phyloP scores from a whole-genome alignment of 2,113 vertebrate genomes.

The Accipiter cooperii region DNA sequence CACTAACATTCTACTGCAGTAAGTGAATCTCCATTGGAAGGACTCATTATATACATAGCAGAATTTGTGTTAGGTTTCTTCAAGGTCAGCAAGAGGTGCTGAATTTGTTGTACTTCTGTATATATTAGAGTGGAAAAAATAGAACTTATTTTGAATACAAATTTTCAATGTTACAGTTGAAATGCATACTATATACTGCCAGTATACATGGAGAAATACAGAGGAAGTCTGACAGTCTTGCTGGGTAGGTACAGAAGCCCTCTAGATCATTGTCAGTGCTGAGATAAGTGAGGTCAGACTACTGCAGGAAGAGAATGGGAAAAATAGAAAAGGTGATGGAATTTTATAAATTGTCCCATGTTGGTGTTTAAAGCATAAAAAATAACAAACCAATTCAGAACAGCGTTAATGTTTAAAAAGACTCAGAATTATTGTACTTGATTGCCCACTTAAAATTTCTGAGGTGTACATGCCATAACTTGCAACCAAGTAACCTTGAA shows the following conservation, averaged over 20 bases:
- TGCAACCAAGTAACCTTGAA: slow-evolving; percentile 18
- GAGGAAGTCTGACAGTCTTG: not conserved
- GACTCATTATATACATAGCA: not conserved
- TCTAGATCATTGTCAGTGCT: not conserved
- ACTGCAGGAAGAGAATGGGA: not conserved
- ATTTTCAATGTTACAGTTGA: not conserved
- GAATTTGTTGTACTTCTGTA: not conserved
- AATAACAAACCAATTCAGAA: not conserved
- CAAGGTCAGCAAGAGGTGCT: not conserved
- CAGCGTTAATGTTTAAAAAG: not conserved
- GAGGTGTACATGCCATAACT: not conserved
- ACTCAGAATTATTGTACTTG: not conserved
- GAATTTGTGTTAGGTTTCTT: not conserved
- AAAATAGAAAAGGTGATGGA: not conserved
- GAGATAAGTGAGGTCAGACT: not conserved
- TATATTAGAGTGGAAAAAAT: not conserved
- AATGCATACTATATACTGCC: not conserved
- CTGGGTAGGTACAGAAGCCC: not conserved
- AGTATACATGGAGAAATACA: not conserved
- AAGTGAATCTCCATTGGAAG: not conserved
- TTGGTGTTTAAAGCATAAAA: not conserved
- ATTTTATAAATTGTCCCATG: not conserved
- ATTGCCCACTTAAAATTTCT: not conserved
- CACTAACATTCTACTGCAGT: not conserved
- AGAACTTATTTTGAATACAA: not conserved